Evolutionary conservation across 2,113 vertebrate genomes (phyloP).

Genomic region (Rhagologus leucostigma): DNA sequence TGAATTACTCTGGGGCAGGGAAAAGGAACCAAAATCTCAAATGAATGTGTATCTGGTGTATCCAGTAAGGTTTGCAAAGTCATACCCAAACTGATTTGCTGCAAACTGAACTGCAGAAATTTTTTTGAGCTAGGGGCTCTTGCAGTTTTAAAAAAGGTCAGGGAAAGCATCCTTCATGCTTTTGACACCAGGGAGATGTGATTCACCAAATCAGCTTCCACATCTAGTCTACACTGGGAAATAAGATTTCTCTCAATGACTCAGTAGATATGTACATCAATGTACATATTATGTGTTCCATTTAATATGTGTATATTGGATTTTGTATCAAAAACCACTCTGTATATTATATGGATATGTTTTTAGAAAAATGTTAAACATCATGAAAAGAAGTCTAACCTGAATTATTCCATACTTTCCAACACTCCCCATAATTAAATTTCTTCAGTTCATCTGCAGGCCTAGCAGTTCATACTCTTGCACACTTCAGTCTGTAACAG

Average conservation of each 20-base stretch:
- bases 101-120: background rate
- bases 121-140: background rate
- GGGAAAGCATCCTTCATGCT: background rate
- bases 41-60: background rate
- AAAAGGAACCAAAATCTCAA: background rate
- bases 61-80: background rate
- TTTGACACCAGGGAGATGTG: background rate
- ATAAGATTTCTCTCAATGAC: background rate
- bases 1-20: background rate
- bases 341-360: background rate
- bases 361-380: background rate
- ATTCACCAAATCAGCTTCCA: background rate
- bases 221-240: background rate
- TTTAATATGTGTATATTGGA: background rate
- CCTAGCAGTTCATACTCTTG: background rate
- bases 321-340: background rate
- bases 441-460: background rate
- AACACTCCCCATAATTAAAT: background rate
- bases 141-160: background rate
- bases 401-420: background rate
- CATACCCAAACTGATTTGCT: background rate
- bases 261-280: background rate
- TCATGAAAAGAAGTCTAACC: background rate
- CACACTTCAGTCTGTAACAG: background rate
- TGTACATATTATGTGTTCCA: background rate